These are phyloP conservation scores for Tribolium madens DNA, from an alignment of 1,140 invertebrate genomes.

Conservation along the genomic window DNA sequence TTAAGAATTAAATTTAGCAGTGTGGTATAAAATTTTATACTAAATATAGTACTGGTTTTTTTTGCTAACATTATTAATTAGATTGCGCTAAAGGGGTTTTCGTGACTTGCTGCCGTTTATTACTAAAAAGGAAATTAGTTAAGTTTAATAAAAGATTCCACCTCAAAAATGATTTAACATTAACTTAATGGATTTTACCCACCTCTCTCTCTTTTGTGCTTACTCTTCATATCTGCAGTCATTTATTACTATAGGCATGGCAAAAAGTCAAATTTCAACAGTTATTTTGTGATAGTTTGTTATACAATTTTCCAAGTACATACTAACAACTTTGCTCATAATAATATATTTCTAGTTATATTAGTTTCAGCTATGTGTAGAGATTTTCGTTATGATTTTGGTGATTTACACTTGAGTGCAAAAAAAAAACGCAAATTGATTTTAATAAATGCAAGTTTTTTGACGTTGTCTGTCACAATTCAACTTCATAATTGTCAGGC, in stretches of 20 bases:
- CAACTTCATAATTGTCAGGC: too few species aligned
- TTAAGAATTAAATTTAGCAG: background rate
- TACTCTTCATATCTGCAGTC: slow-evolving; percentile 27
- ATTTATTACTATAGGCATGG: slow-evolving; percentile 5
- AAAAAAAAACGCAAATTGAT: too few species aligned
- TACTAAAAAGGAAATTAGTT: slow-evolving; percentile 36
- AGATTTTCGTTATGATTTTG: too few species aligned
- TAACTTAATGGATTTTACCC: slow-evolving; percentile 40
- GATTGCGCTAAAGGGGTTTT: slow-evolving; percentile 4
- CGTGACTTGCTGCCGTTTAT: slow-evolving; percentile 17
- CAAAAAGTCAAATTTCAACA: background rate
- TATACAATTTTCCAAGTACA: background rate
- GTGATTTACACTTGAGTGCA: too few species aligned
- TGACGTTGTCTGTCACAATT: too few species aligned
- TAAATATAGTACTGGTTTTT: background rate
- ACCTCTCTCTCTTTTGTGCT: background rate
- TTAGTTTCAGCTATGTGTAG: too few species aligned
- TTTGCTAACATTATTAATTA: slow-evolving; percentile 28
- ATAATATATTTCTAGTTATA: too few species aligned
- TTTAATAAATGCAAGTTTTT: too few species aligned
- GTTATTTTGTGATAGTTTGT: background rate
- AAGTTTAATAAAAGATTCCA: slow-evolving; percentile 41
- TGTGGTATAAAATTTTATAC: background rate
- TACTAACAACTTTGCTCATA: background rate
- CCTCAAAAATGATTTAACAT: slow-evolving; percentile 31